Evolutionary conservation across 1,140 invertebrate species (phyloP).

Genomic region (Nymphalis io): DNA sequence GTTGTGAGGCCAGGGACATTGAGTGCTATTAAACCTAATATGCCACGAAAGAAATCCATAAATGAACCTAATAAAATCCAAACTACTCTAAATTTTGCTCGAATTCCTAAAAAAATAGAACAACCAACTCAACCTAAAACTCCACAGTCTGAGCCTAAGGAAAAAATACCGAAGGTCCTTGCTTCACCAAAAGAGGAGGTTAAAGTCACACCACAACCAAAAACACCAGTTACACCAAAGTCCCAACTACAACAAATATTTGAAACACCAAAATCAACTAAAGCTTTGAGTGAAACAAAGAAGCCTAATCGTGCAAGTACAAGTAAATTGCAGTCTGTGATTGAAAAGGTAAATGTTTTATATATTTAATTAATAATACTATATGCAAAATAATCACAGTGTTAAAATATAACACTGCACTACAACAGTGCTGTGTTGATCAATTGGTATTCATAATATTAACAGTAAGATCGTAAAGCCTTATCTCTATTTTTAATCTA

Average conservation of each 20-base stretch:
- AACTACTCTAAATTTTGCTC: conserved; percentile 75
- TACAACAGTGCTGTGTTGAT: neutral
- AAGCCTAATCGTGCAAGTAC: conserved; percentile 39
- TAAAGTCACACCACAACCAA: conserved; percentile 42
- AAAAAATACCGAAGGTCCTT: conserved; percentile 45
- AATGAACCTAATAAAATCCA: conserved; percentile 69
- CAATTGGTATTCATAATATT: neutral
- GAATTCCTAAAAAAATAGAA: conserved; percentile 60
- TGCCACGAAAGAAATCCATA: conserved; percentile 53
- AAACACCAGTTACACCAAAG: conserved; percentile 52
- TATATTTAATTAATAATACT: neutral
- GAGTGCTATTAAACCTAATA: conserved; percentile 70
- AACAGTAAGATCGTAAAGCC: conserved; percentile 19
- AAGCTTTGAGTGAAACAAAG: conserved; percentile 38
- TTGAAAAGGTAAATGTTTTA: conserved; percentile 45
- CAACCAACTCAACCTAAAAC: conserved; percentile 37
- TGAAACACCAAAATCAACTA: conserved; percentile 64
- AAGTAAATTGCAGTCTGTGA: conserved; percentile 42
- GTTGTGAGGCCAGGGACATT: conserved; percentile 85
- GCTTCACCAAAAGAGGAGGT: conserved; percentile 56
- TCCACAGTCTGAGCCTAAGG: conserved; percentile 45
- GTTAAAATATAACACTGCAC: neutral
- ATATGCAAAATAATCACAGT: neutral
- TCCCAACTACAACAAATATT: conserved; percentile 39
- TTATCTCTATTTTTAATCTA: conserved; percentile 18